Percentiles rank a stretch among this genome's conserved stretches.
These are phyloP conservation scores for Excalfactoria chinensis DNA, from an alignment of 2,113 vertebrate genomes.

Conservation along the genomic window DNA sequence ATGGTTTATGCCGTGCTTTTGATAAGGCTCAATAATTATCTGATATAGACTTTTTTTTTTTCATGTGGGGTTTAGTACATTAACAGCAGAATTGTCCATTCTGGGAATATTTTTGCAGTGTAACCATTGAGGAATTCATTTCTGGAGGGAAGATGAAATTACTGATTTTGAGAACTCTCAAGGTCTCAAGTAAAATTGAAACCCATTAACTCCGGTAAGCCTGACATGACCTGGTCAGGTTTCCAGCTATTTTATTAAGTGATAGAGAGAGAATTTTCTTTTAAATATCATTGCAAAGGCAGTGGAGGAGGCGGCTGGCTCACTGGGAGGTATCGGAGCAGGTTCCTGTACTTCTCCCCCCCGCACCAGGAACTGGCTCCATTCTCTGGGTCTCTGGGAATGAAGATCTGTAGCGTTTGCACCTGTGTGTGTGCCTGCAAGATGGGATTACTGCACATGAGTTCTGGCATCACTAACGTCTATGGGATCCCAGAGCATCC, in stretches of 20 bases:
- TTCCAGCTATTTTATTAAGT: background rate
- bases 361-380: background rate
- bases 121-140: conserved; percentile 44
- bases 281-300: background rate
- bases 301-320: background rate
- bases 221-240: background rate
- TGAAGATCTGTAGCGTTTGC: rapidly evolving
- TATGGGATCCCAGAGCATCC: background rate
- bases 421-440: rapidly evolving
- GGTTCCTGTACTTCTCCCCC: background rate
- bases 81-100: background rate
- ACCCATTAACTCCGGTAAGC: background rate
- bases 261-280: background rate
- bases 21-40: conserved; percentile 54
- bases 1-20: conserved; percentile 31
- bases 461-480: background rate
- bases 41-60: background rate
- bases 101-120: background rate
- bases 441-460: background rate
- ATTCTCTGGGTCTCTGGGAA: background rate
- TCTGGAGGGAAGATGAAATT: conserved; percentile 36
- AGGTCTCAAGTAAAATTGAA: background rate
- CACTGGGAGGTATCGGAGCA: background rate
- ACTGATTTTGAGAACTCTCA: conserved; percentile 8
- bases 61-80: background rate